Base-by-base conservation (phyloP, 2,888 invertebrate genomes). In the Fragum whitleyi region DNA sequence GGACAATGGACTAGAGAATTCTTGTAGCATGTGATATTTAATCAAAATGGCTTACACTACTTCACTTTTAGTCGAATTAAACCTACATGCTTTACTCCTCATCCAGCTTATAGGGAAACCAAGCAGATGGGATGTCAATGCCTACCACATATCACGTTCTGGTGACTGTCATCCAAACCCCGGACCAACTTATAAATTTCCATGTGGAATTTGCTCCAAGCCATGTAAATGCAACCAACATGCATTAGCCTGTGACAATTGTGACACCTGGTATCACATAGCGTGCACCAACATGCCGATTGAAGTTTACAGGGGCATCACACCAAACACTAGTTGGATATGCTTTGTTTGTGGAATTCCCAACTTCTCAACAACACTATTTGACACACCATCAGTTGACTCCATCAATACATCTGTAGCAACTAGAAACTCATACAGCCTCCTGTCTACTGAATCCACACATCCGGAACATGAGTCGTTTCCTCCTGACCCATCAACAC, bases 151-250 rank as follows among this genome's bases (percentile, higher is more conserved):
- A 21, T 53, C 21, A 21, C 19, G 53, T n/a, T 74, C 78, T 28
- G 59, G 69, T 53, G 79, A 79, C 55, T 74, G 79, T 42, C 53
- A 79, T 23, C 70, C 74, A 21, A 59, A 79, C 65, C 79, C 79
- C 16, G 71, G 75, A 0, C 79, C 75, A 53, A 32, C 2, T 2
- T 74, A 79, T 61, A 57, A 39, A n/a, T 79, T 74, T 39, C 79
- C 71, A 3, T 79, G 74, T 65, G 79, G 71, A 16, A 55, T 67
- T 9, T 79, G 79, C 67, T 42, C 53, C 26, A 74, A 72, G 47
- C 65, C 72, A 39, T 74, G 65, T 21, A 79, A 72, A 36, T 55
- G 70, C 19, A 70, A 79, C 70, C 78, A 79, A 51, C 47, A 53
- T 23, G 53, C 32, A 11, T 36, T 71, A 32, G 74, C 74, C 6